Evolutionary conservation across 2,113 vertebrate species (phyloP).

Genomic region (Progne subis): DNA sequence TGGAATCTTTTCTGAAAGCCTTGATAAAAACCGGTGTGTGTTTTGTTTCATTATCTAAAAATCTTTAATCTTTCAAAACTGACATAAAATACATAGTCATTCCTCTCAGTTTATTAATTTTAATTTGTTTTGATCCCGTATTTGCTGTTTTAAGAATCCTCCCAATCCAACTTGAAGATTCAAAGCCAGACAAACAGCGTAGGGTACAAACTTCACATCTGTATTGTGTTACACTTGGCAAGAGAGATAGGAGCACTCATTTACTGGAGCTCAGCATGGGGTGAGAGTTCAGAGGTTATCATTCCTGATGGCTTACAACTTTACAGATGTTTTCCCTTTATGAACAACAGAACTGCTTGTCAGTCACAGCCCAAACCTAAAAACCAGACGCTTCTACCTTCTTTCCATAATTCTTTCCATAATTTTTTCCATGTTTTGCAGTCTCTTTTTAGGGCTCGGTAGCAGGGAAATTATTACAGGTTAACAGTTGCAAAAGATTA

Average conservation of each 20-base stretch:
- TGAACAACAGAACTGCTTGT: neutral
- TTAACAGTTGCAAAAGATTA: constrained; percentile 12
- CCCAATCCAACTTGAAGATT: neutral
- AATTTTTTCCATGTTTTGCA: neutral
- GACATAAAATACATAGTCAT: neutral
- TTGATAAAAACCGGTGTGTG: neutral
- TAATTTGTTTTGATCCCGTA: constrained; percentile 13
- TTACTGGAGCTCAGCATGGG: constrained; percentile 41
- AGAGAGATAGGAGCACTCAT: constrained; percentile 44
- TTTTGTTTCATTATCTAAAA: constrained; percentile 31
- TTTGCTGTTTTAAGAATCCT: constrained; percentile 52
- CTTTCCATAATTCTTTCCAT: neutral
- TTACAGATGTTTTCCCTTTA: constrained; percentile 47
- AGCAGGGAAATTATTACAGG: neutral
- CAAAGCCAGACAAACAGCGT: neutral
- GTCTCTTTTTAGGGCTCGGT: neutral
- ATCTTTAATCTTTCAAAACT: constrained; percentile 23
- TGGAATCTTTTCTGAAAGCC: neutral
- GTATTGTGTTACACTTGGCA: constrained; percentile 42
- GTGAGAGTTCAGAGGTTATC: constrained; percentile 65
- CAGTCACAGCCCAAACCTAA: constrained; percentile 10
- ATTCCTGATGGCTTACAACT: constrained; percentile 49
- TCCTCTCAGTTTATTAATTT: constrained; percentile 12
- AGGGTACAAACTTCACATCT: constrained; percentile 45
- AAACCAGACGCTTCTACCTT: neutral